Conservation (phyloP, 2,797 vertebrate species). For the Myiotriccus ornatus region DNA sequence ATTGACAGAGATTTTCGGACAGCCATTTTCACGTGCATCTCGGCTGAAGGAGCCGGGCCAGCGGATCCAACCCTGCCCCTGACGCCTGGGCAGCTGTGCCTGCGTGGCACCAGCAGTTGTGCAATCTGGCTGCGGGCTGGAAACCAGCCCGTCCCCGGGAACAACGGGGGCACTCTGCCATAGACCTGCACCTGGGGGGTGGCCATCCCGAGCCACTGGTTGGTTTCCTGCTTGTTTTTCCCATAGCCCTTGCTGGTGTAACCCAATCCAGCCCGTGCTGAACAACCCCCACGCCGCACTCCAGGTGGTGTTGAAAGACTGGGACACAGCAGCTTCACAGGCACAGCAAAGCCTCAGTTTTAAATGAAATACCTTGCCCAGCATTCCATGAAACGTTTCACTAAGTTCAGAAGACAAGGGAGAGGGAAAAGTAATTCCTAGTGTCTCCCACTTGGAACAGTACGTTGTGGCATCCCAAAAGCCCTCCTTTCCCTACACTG, state of each 20-base stretch:
- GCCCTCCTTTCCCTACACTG: background rate
- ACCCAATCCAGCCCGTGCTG: fast-evolving
- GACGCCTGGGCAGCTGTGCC: background rate
- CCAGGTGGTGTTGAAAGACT: fast-evolving
- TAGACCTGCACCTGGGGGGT: background rate
- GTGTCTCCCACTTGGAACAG: fast-evolving
- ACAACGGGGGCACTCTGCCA: background rate
- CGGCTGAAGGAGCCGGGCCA: background rate
- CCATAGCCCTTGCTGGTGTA: background rate
- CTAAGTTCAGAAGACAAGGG: background rate
- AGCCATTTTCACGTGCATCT: background rate
- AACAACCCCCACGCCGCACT: fast-evolving
- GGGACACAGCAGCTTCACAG: background rate
- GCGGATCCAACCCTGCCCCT: fast-evolving
- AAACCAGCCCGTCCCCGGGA: background rate
- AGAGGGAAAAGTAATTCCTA: background rate
- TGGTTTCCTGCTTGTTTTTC: background rate
- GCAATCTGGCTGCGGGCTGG: background rate
- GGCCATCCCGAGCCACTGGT: background rate
- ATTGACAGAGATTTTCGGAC: background rate
- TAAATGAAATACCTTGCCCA: background rate
- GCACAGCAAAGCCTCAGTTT: background rate
- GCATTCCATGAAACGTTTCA: background rate
- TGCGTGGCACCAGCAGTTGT: fast-evolving
- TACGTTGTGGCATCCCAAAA: background rate